These are phyloP conservation scores for Stomatorhinus ivindoensis DNA, from an alignment of 2,113 vertebrate genomes.

Conservation along the genomic window DNA sequence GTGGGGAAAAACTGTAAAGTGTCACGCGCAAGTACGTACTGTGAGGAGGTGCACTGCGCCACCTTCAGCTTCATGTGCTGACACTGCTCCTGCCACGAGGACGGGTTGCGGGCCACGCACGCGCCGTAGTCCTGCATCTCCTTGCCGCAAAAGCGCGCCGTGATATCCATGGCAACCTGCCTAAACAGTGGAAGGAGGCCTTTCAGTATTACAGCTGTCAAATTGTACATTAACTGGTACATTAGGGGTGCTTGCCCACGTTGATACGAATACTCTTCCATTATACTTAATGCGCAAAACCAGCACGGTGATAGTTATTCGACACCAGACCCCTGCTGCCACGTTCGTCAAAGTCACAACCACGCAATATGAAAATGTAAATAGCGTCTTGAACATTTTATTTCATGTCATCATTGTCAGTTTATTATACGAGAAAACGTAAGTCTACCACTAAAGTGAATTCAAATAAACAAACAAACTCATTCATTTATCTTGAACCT, in stretches of 20 bases:
- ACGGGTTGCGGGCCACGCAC: slow-evolving; percentile 77
- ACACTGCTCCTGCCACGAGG: slow-evolving; percentile 79
- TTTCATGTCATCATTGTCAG: not conserved
- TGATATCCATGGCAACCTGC: slow-evolving; percentile 82
- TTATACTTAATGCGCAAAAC: not conserved
- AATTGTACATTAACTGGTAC: not conserved
- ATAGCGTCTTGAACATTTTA: not conserved
- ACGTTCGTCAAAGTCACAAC: not conserved
- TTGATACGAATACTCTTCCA: not conserved
- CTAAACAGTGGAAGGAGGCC: slow-evolving; percentile 45
- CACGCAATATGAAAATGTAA: not conserved
- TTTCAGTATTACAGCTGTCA: not conserved
- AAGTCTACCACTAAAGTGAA: not conserved
- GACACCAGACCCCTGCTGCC: not conserved
- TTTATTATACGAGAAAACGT: not conserved
- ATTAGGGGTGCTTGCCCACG: not conserved
- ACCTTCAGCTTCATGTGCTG: slow-evolving; percentile 75
- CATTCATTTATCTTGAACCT: not conserved
- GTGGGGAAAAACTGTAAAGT: not conserved
- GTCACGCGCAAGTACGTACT: slow-evolving; percentile 63
- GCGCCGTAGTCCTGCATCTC: slow-evolving; percentile 81
- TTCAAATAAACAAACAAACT: not conserved
- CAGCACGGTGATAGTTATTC: not conserved
- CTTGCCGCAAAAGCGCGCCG: slow-evolving; percentile 69
- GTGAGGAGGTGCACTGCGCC: slow-evolving; percentile 78